Conservation (phyloP, 2,113 vertebrate species). For the Tichodroma muraria region DNA sequence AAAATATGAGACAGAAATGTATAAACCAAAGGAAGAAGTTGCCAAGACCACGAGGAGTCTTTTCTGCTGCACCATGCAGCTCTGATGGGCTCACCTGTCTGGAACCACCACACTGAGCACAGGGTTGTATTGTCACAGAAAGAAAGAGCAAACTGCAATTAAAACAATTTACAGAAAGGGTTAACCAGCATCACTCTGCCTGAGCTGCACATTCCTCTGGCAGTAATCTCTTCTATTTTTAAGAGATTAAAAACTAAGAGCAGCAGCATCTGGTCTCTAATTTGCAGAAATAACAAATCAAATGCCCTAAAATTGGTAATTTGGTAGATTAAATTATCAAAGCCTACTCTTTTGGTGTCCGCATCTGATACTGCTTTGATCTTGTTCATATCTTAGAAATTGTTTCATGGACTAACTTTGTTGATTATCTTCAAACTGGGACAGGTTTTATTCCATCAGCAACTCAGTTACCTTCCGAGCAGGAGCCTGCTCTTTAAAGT, state of each 20-base stretch:
- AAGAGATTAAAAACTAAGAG: constrained; percentile 24
- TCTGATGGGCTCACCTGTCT: not conserved
- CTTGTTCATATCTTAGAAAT: constrained; percentile 35
- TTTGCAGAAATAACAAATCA: constrained; percentile 44
- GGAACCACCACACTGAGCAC: not conserved
- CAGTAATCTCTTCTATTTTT: constrained; percentile 50
- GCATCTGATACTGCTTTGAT: constrained; percentile 29
- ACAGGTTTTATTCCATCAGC: constrained; percentile 44
- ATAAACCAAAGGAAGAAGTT: not conserved
- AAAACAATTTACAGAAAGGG: not conserved
- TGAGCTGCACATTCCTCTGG: not conserved
- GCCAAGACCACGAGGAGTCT: accelerated
- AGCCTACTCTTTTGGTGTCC: not conserved
- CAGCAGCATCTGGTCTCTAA: not conserved
- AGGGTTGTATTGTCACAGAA: not conserved
- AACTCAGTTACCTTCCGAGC: not conserved
- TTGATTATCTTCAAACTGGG: constrained; percentile 50
- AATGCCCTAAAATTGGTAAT: constrained; percentile 22
- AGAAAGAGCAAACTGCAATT: not conserved
- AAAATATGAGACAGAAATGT: not conserved
- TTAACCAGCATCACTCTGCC: not conserved
- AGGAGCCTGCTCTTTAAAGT: constrained; percentile 34
- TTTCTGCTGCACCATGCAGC: not conserved
- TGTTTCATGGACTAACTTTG: constrained; percentile 36
- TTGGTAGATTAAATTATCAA: constrained; percentile 54